Evolutionary conservation across 2,888 invertebrate species (phyloP).

Genomic region (Tetropium fuscum): DNA sequence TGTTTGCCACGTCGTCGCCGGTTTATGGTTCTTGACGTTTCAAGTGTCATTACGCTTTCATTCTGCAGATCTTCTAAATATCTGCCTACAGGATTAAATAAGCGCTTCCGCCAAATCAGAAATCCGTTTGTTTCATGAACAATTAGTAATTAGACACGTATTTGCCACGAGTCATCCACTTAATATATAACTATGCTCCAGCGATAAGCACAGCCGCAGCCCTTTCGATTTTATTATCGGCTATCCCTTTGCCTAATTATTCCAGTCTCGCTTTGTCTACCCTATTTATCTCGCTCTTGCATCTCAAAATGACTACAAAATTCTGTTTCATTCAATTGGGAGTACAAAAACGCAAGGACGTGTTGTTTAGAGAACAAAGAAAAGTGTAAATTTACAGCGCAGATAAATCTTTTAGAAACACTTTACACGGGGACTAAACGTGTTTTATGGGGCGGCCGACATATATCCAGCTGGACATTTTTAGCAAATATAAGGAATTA

Average conservation of each 20-base stretch:
- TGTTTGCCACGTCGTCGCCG: too few relatives aligned
- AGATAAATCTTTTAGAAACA: constrained; percentile 8
- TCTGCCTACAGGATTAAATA: too few relatives aligned
- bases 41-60: too few relatives aligned
- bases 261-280: constrained; percentile 6
- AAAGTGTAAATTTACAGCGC: constrained; percentile 15
- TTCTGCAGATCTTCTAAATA: too few relatives aligned
- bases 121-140: background rate
- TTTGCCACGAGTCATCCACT: constrained; percentile 2
- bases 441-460: background rate
- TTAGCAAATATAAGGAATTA: background rate
- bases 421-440: constrained; percentile 3
- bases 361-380: constrained; percentile 14
- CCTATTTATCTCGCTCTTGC: constrained; percentile 9
- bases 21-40: too few relatives aligned
- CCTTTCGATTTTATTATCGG: constrained; percentile 16
- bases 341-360: background rate
- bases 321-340: constrained; percentile 14
- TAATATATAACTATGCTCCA: constrained; percentile 1
- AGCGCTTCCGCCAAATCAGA: background rate
- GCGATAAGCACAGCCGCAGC: constrained; percentile 1
- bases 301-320: constrained; percentile 15
- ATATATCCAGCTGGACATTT: background rate
- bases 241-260: constrained; percentile 11
- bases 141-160: constrained; percentile 4